Evolutionary conservation across 2,797 vertebrate species (phyloP).

Genomic region (Botia almorhae): DNA sequence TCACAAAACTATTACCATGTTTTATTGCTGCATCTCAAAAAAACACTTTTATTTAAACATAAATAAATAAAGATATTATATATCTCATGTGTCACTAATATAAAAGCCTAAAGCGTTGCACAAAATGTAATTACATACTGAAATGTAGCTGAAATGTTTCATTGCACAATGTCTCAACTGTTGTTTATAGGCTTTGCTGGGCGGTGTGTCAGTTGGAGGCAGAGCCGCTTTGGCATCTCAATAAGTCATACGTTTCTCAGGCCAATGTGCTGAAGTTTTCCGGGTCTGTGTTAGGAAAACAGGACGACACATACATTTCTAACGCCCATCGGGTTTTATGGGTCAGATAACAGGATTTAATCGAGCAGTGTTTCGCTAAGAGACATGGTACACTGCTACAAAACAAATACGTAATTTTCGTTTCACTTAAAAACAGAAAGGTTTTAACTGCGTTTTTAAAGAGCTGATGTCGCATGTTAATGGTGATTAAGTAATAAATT

Average conservation of each 20-base stretch:
- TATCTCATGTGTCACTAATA: background rate
- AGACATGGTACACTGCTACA: background rate
- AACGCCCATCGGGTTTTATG: slow-evolving; percentile 23
- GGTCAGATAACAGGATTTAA: slow-evolving; percentile 22
- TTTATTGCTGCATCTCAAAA: background rate
- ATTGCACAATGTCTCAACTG: background rate
- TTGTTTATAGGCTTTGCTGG: slow-evolving; percentile 33
- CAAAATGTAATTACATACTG: background rate
- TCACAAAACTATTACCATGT: background rate
- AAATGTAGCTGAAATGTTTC: background rate
- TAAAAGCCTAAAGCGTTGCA: background rate
- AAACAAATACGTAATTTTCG: slow-evolving; percentile 16
- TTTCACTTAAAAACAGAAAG: slow-evolving; percentile 7
- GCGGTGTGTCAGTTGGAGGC: slow-evolving; percentile 28
- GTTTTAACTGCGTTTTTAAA: slow-evolving; percentile 12
- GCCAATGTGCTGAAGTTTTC: slow-evolving; percentile 44
- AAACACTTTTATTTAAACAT: background rate
- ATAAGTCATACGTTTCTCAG: slow-evolving; percentile 20
- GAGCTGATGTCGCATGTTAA: slow-evolving; percentile 32
- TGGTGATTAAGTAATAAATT: slow-evolving; percentile 42
- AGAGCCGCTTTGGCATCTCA: slow-evolving; percentile 21
- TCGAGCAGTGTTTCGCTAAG: slow-evolving; percentile 34
- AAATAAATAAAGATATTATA: background rate
- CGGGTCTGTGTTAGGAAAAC: slow-evolving; percentile 31
- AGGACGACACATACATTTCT: slow-evolving; percentile 30